Conservation (phyloP, 2,888 invertebrate species). For the Drosophila tripunctata region DNA sequence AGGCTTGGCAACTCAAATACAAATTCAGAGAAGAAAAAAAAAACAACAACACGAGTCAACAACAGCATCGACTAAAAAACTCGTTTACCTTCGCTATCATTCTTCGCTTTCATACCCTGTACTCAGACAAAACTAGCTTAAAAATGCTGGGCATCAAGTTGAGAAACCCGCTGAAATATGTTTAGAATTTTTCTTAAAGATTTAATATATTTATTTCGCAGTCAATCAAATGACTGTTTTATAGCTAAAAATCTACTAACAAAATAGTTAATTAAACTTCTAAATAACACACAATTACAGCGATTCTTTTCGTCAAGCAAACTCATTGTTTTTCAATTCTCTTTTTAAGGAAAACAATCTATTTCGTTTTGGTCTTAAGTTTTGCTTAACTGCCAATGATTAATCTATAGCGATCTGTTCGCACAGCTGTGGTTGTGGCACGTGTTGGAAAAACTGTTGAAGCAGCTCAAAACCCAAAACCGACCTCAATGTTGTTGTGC, state of each 20-base stretch:
- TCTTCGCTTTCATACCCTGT: constrained; percentile 19
- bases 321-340: not conserved
- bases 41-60: too few relatives aligned
- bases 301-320: not conserved
- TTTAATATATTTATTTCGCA: not conserved
- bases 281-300: not conserved
- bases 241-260: not conserved
- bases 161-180: not conserved
- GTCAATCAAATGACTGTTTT: not conserved
- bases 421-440: not conserved
- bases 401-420: constrained; percentile 6
- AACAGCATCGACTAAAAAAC: constrained; percentile 43
- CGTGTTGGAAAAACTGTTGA: not conserved
- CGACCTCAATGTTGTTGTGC: too few relatives aligned
- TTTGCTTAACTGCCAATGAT: constrained; percentile 19
- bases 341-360: constrained; percentile 56
- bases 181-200: constrained; percentile 1
- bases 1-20: constrained; percentile 38
- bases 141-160: not conserved
- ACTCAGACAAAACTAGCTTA: not conserved
- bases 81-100: constrained; percentile 57
- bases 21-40: constrained; percentile 7
- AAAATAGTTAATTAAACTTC: not conserved
- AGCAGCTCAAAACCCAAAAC: not conserved
- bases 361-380: constrained; percentile 34